Percentiles rank a stretch among this genome's conserved stretches.
phyloP scores from a whole-genome alignment of 2,113 vertebrate genomes.

The Pterocles gutturalis region DNA sequence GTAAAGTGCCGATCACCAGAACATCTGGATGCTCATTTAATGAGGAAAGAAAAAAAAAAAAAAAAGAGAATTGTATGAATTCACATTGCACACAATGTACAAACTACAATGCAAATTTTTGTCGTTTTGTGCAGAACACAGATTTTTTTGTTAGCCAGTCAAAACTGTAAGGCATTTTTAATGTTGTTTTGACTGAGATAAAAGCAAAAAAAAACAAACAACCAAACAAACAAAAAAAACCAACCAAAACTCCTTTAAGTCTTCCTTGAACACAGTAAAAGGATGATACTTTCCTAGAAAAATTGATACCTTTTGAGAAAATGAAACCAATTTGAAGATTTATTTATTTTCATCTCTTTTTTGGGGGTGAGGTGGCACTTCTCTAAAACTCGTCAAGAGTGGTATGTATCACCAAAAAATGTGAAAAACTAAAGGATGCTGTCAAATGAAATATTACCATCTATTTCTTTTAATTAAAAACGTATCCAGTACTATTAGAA shows the following conservation, averaged over 20 bases:
- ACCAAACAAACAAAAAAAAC: neutral
- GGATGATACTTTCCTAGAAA: rapidly evolving
- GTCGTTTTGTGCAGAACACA: neutral
- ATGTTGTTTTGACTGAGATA: neutral
- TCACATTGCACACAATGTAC: neutral
- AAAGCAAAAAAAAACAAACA: neutral
- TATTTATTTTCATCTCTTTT: neutral
- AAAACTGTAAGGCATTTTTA: neutral
- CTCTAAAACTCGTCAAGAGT: neutral
- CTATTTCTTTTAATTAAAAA: neutral
- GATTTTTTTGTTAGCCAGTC: neutral
- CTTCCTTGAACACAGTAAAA: neutral
- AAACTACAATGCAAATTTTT: neutral
- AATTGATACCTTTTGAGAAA: neutral
- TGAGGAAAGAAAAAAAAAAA: neutral
- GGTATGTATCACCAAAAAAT: neutral
- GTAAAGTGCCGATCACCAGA: neutral
- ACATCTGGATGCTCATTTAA: neutral
- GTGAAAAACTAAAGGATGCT: neutral
- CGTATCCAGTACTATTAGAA: neutral
- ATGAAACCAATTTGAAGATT: neutral
- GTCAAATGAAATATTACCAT: neutral
- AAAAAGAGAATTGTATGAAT: neutral
- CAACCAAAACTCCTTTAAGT: neutral
- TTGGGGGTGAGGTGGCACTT: rapidly evolving